Percentiles rank a stretch among this genome's conserved stretches.
Conservation (phyloP, 2,888 invertebrate species). For the Gymnoscelis rufifasciata region DNA sequence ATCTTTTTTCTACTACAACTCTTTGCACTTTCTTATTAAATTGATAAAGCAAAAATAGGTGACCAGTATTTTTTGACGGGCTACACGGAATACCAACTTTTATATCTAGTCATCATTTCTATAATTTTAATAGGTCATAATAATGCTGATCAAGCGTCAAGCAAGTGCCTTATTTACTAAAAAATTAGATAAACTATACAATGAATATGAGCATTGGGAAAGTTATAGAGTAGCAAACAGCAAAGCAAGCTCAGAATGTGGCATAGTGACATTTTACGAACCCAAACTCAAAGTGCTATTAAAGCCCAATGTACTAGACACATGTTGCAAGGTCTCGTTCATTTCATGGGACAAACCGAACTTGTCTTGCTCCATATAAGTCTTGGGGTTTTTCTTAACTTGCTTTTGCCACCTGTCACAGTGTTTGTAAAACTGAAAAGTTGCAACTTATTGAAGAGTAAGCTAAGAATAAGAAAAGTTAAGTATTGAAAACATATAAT, state of each 20-base stretch:
- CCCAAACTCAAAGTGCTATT: slow-evolving; percentile 67
- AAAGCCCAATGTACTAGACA: slow-evolving; percentile 81
- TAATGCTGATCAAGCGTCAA: no score
- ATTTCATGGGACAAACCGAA: slow-evolving; percentile 78
- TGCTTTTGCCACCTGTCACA: slow-evolving; percentile 84
- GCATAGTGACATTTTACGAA: slow-evolving; percentile 51
- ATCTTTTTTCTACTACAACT: no score
- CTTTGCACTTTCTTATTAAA: no score
- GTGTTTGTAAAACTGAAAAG: slow-evolving; percentile 87
- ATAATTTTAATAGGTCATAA: no score
- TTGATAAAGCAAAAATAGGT: no score
- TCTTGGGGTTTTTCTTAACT: slow-evolving; percentile 83
- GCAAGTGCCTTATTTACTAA: no score
- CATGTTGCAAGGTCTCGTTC: slow-evolving; percentile 73
- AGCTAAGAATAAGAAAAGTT: not conserved
- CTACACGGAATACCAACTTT: no score
- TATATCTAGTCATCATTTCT: no score
- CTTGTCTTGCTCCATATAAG: slow-evolving; percentile 76
- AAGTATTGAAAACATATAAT: no score
- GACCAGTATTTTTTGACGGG: no score
- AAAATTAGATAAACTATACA: no score
- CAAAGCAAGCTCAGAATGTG: slow-evolving; percentile 44
- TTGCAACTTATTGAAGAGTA: slow-evolving; percentile 41
- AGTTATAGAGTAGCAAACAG: slow-evolving; percentile 39
- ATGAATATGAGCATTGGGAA: no score